Evolutionary conservation across 1,140 invertebrate genomes (phyloP), one percentile per base, ranked within the genome.

Genomic region (Euura saliciscinereae): DNA sequence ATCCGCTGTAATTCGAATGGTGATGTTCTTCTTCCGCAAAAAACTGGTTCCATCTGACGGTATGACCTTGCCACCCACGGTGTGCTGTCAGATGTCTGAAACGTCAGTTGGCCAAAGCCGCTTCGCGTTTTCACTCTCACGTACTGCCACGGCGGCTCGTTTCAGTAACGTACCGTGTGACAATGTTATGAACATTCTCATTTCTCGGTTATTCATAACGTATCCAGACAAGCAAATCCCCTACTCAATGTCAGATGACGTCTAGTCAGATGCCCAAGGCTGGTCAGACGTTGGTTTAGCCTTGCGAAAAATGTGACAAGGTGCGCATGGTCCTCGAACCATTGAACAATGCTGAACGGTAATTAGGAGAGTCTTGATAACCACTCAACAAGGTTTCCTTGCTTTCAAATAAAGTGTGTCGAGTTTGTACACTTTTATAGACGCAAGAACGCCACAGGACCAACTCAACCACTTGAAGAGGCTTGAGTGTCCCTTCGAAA

Each of bases 161-260:
- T 42, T 42, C 51, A 28, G 28, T n/a, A 59, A 67, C 59, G 5
- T 45, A 11, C 67, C 71, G 71, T 78, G 77, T 66, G 75, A 78
- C 76, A 76, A 74, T 66, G 51, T 73, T 74, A 68, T 45, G 72
- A 75, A 78, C 67, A 71, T 65, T 73, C 73, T 79, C 78, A 73
- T 79, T 79, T 79, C 79, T 79, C 59, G 71, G 45, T 71, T 43
- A 79, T 79, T 79, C 78, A 77, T 3, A 59, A n/a, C 51, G 28
- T 28, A 0, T 28, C 28, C 51, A 6, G 51, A 59, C 8, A 59
- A n/a, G 10, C 51, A 6, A 59, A 59, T 59, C 51, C 10, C 10
- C 10, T 59, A n/a, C 13, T 59, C 51, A 11, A 8, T n/a, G 51
- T 8, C 6, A 1, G 51, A 59, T 59, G 8, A 59, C 51, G 13